These are phyloP conservation scores for Larimichthys crocea DNA, from an alignment of 2,113 vertebrate species.

Conservation along the genomic window DNA sequence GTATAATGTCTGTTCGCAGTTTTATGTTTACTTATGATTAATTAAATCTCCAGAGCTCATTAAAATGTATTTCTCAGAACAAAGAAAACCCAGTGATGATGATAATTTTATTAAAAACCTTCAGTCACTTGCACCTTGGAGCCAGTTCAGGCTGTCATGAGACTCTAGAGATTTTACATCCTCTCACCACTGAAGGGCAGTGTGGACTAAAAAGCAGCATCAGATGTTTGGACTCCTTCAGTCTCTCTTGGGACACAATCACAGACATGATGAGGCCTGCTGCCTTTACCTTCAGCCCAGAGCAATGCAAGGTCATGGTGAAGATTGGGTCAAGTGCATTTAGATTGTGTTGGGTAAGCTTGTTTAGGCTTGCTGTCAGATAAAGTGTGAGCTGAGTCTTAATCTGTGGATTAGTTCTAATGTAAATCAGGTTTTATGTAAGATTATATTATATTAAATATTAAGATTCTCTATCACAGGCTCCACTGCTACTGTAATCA, in stretches of 20 bases:
- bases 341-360: neutral
- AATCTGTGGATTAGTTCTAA: neutral
- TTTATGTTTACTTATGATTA: too few species aligned
- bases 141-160: too few species aligned
- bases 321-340: neutral
- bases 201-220: neutral
- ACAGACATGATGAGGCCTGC: neutral
- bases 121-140: too few species aligned
- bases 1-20: too few species aligned
- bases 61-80: too few species aligned
- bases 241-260: neutral
- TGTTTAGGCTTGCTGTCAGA: neutral
- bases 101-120: too few species aligned
- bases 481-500: too few species aligned
- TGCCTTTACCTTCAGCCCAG: neutral
- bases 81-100: too few species aligned
- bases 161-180: neutral
- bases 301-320: neutral
- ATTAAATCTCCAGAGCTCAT: too few species aligned
- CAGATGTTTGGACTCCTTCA: neutral
- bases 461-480: too few species aligned
- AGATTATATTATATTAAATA: too few species aligned
- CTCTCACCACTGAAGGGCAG: neutral
- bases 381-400: neutral
- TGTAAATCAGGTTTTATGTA: neutral